Conservation (phyloP, 2,888 invertebrate species). For the Colletes collaris region DNA sequence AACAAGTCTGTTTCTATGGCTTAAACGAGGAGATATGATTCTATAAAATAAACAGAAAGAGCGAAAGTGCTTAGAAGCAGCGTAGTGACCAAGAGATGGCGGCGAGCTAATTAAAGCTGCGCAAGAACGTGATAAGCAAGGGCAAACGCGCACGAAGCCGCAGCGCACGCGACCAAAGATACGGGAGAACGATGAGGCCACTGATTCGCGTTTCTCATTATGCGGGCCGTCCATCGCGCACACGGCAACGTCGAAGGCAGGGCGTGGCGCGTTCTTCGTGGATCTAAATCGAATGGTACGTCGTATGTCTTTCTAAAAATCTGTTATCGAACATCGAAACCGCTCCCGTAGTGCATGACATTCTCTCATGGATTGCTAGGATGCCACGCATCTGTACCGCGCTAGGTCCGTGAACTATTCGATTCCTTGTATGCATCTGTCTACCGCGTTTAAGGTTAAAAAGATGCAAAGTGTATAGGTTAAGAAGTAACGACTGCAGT, state of each 20-base stretch:
- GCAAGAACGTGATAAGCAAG: conserved; percentile 56
- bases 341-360: conserved; percentile 2
- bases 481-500: neutral
- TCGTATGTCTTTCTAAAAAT: conserved; percentile 13
- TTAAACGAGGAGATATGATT: conserved; percentile 1
- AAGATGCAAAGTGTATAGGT: neutral
- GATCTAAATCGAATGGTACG: conserved; percentile 42
- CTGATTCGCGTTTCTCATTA: conserved; percentile 73
- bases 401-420: conserved; percentile 5
- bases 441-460: conserved; percentile 13
- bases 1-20: conserved; percentile 20
- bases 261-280: conserved; percentile 68
- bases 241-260: conserved; percentile 75
- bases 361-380: neutral
- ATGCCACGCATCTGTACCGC: neutral
- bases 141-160: conserved; percentile 44
- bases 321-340: conserved; percentile 10
- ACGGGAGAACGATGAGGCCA: conserved; percentile 51
- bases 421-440: neutral
- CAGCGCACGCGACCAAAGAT: conserved; percentile 53
- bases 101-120: conserved; percentile 60
- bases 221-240: conserved; percentile 69
- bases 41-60: conserved; percentile 14
- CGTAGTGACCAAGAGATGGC: conserved; percentile 50
- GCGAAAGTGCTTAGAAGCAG: conserved; percentile 11